phyloP scores from a whole-genome alignment of 2,888 invertebrate genomes.

The Meta bourneti region DNA sequence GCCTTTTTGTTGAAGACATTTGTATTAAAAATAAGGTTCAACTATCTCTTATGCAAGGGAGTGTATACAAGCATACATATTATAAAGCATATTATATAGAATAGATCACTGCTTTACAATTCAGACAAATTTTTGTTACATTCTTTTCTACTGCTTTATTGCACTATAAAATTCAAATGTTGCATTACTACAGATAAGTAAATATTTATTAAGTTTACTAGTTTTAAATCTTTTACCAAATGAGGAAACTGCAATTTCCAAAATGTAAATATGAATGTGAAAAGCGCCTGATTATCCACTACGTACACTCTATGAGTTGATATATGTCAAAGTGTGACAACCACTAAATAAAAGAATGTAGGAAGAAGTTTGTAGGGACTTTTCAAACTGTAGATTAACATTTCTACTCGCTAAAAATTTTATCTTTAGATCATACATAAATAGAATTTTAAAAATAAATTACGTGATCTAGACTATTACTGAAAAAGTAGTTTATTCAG shows the following conservation, averaged over 20 bases:
- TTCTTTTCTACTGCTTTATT: too few relatives aligned
- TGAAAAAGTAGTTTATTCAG: neutral
- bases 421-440: conserved; percentile 52
- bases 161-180: too few relatives aligned
- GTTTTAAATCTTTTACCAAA: too few relatives aligned
- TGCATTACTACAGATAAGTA: too few relatives aligned
- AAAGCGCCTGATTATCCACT: conserved; percentile 29
- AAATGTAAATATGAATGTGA: conserved; percentile 41
- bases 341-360: conserved; percentile 23
- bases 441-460: conserved; percentile 42
- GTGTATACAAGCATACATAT: too few relatives aligned
- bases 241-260: neutral
- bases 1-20: too few relatives aligned
- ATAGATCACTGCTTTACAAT: too few relatives aligned
- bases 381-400: conserved; percentile 36
- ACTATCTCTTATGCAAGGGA: too few relatives aligned
- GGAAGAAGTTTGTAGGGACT: conserved; percentile 31
- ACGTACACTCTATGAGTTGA: conserved; percentile 74
- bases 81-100: too few relatives aligned
- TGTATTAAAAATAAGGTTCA: too few relatives aligned
- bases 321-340: conserved; percentile 63
- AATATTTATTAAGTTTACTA: too few relatives aligned
- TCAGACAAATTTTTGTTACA: too few relatives aligned
- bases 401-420: conserved; percentile 65
- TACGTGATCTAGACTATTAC: neutral